phyloP scores from a whole-genome alignment of 2,797 vertebrate genomes.

The Emys orbicularis region DNA sequence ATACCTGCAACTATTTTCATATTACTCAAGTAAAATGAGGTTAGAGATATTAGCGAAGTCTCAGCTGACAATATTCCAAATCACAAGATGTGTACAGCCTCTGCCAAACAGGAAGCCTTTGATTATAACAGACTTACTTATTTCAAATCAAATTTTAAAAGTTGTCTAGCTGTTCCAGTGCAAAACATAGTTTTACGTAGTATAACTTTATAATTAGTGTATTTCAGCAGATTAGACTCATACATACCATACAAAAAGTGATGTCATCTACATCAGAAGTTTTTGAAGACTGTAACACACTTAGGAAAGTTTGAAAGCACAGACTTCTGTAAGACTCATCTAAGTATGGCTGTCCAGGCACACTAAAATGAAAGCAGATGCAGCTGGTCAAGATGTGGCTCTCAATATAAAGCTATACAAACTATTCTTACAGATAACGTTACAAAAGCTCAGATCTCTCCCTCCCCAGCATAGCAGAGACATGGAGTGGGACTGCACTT shows the following conservation, averaged over 20 bases:
- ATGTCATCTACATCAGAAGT: slow-evolving; percentile 88
- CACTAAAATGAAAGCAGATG: slow-evolving; percentile 76
- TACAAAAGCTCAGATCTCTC: not conserved
- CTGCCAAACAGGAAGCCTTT: not conserved
- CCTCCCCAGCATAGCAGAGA: not conserved
- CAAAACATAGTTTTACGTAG: not conserved
- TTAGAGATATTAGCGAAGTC: not conserved
- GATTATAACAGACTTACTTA: not conserved
- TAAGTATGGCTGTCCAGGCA: slow-evolving; percentile 90
- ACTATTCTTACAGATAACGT: not conserved
- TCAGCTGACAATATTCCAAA: not conserved
- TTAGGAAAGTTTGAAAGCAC: slow-evolving; percentile 90
- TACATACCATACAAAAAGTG: slow-evolving; percentile 90
- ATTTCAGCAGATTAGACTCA: not conserved
- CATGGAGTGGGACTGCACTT: not conserved
- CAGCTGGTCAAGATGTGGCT: not conserved
- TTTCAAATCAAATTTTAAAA: not conserved
- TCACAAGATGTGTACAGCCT: not conserved
- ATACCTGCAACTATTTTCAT: not conserved
- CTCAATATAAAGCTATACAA: not conserved
- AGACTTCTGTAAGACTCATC: slow-evolving; percentile 89
- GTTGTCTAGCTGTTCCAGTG: not conserved
- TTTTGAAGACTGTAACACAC: slow-evolving; percentile 88
- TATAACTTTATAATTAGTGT: not conserved
- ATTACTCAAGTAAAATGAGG: not conserved